Conservation (phyloP, 2,113 vertebrate species). For the Pyrgilauda ruficollis region DNA sequence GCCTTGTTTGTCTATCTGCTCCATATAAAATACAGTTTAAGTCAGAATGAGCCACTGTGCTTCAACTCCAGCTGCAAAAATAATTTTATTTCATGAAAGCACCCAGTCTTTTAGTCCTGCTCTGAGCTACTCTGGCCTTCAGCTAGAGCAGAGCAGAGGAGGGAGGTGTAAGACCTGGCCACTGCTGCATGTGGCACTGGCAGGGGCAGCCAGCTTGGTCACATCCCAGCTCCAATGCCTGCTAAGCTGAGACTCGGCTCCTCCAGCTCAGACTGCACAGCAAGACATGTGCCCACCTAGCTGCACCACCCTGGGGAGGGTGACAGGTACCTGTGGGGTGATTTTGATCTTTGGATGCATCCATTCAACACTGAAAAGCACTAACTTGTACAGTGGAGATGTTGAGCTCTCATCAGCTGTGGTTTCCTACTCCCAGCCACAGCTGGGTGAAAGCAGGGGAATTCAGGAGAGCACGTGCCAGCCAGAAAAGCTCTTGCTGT, state of each 20-base stretch:
- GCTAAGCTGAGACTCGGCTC: accelerated
- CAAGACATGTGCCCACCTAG: background rate
- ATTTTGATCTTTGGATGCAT: background rate
- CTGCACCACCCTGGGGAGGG: background rate
- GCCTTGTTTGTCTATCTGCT: background rate
- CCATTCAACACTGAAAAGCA: accelerated
- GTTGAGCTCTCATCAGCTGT: background rate
- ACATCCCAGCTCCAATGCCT: accelerated
- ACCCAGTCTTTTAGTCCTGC: background rate
- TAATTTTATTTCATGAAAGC: slow-evolving; percentile 7
- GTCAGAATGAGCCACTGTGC: slow-evolving; percentile 2
- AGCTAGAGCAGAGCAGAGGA: background rate
- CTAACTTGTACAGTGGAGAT: background rate
- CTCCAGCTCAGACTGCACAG: background rate
- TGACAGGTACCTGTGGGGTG: background rate
- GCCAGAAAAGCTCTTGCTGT: background rate
- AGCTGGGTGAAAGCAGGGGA: background rate
- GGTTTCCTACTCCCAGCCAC: background rate
- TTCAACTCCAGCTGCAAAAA: slow-evolving; percentile 5
- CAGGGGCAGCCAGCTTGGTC: background rate
- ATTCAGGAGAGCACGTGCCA: background rate
- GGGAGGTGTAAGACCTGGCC: background rate
- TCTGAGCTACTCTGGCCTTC: background rate
- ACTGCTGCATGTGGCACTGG: background rate
- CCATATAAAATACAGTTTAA: background rate